Percentiles rank a stretch among this genome's conserved stretches.
Evolutionary conservation across 2,113 vertebrate genomes (phyloP).

Genomic region (Silurus meridionalis): DNA sequence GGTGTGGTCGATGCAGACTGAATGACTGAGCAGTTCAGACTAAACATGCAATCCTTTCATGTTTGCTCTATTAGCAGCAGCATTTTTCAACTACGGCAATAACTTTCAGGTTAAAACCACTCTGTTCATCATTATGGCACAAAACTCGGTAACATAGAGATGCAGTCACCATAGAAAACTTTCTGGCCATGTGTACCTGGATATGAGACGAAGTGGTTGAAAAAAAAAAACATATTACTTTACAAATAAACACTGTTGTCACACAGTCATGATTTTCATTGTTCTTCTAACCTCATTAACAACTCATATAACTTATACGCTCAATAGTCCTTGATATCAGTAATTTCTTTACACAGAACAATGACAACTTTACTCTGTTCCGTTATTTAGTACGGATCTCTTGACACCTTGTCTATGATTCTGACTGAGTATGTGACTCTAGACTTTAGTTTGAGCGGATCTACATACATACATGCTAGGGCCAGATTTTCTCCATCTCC

Average conservation of each 20-base stretch:
- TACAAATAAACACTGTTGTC: neutral
- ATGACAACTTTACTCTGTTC: neutral
- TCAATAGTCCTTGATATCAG: neutral
- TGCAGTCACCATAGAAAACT: neutral
- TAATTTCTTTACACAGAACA: neutral
- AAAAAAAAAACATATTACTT: neutral
- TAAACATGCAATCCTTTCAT: neutral
- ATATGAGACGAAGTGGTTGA: neutral
- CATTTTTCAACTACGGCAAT: neutral
- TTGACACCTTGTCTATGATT: too few relatives aligned
- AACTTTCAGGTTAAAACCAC: neutral
- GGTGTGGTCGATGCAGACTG: conserved; percentile 20
- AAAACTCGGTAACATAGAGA: neutral
- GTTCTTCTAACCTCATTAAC: neutral
- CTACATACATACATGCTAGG: neutral
- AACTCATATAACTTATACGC: neutral
- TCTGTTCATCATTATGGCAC: too few relatives aligned
- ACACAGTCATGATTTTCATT: neutral
- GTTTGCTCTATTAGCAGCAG: neutral
- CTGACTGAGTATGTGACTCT: neutral
- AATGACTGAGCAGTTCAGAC: conserved; percentile 1
- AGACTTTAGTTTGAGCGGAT: too few relatives aligned
- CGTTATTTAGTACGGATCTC: neutral
- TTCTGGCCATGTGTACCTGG: neutral
- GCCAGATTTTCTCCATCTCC: neutral